A percentile compares a stretch with the other conserved stretches of the same genome.
These are phyloP conservation scores for Muscicapa striata DNA, from an alignment of 2,797 vertebrate genomes.

Conservation along the genomic window DNA sequence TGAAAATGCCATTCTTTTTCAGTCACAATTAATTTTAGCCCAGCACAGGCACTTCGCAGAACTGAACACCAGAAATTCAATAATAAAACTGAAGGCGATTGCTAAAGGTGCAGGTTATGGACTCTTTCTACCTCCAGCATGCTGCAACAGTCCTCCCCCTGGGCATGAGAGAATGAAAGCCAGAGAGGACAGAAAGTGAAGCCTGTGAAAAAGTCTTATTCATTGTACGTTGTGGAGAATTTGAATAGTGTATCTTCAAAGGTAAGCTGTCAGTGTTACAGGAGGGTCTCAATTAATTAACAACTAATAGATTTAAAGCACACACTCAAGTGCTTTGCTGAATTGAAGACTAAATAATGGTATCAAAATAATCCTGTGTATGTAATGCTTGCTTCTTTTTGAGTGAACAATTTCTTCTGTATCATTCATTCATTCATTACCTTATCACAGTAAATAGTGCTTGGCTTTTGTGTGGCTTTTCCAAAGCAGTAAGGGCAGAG, in stretches of 20 bases:
- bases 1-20: conserved; percentile 68
- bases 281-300: neutral
- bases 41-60: neutral
- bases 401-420: neutral
- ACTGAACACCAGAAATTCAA: neutral
- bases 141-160: neutral
- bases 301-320: neutral
- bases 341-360: neutral
- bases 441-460: neutral
- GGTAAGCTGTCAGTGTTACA: neutral
- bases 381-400: neutral
- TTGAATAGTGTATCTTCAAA: neutral
- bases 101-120: neutral
- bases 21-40: conserved; percentile 60
- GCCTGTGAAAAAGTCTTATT: neutral
- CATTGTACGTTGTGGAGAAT: neutral
- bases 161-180: neutral
- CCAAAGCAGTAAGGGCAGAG: neutral
- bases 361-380: neutral
- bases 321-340: neutral
- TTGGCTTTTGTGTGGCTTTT: neutral
- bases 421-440: neutral
- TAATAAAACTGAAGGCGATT: neutral
- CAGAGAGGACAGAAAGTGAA: neutral
- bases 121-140: neutral